Percentiles rank a stretch among this genome's conserved stretches.
phyloP scores from a whole-genome alignment of 2,113 vertebrate genomes.

The Nycticorax nycticorax region DNA sequence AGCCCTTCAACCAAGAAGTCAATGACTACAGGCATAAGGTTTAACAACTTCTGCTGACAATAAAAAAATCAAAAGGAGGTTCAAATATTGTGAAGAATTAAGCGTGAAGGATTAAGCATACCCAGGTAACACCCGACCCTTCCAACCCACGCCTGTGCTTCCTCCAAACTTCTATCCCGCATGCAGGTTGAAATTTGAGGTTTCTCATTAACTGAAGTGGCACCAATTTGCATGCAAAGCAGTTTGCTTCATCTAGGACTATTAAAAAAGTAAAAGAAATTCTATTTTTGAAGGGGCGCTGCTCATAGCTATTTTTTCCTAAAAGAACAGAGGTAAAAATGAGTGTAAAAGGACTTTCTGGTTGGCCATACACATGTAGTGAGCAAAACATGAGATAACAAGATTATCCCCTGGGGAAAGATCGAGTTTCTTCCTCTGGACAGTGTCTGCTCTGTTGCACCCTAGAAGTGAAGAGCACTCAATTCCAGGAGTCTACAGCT shows the following conservation, averaged over 20 bases:
- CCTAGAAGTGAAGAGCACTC: not conserved
- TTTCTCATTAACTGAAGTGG: not conserved
- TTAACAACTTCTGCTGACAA: not conserved
- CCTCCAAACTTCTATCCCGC: not conserved
- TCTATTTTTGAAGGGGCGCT: not conserved
- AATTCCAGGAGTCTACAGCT: rapidly evolving
- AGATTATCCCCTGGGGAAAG: not conserved
- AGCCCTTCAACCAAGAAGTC: not conserved
- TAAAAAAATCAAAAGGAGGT: not conserved
- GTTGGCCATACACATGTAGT: not conserved
- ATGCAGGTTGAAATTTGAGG: not conserved
- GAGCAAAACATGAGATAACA: not conserved
- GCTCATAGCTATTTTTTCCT: not conserved
- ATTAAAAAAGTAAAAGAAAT: not conserved
- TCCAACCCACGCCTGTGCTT: not conserved
- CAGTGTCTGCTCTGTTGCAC: not conserved
- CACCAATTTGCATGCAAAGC: not conserved
- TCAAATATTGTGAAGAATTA: not conserved
- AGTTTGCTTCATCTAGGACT: not conserved
- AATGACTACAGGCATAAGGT: not conserved
- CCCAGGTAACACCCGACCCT: not conserved
- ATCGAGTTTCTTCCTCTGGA: not conserved
- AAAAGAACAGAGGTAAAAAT: not conserved
- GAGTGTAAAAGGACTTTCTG: not conserved
- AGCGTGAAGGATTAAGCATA: not conserved